Evolutionary conservation across 2,888 invertebrate genomes (phyloP).

Genomic region (Dione juno): DNA sequence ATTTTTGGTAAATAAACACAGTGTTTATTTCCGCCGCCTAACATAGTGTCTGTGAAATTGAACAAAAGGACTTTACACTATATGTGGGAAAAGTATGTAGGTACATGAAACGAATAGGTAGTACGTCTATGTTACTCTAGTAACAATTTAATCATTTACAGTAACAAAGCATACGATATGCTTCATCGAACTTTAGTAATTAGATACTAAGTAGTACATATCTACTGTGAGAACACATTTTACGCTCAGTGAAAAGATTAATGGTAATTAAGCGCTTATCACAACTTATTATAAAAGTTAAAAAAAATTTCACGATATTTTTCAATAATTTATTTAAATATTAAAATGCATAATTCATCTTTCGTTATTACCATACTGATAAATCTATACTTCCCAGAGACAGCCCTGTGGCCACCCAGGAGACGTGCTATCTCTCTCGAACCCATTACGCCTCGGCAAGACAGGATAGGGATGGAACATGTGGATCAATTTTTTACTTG

Average conservation of each 20-base stretch:
- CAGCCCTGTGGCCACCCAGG: constrained; percentile 64
- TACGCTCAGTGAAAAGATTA: neutral
- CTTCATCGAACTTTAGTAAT: neutral
- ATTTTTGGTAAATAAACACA: too few species aligned
- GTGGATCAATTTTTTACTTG: constrained; percentile 55
- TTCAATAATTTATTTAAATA: constrained; percentile 2
- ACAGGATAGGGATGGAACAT: constrained; percentile 52
- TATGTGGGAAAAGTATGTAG: neutral
- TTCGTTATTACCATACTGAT: constrained; percentile 14
- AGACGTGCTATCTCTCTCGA: constrained; percentile 52
- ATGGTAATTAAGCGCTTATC: neutral
- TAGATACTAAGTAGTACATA: neutral
- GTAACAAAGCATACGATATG: neutral
- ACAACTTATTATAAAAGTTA: neutral
- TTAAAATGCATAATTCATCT: constrained; percentile 19
- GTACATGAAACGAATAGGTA: neutral
- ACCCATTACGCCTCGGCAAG: constrained; percentile 55
- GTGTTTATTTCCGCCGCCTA: too few species aligned
- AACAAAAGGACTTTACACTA: too few species aligned
- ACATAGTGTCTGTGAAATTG: too few species aligned
- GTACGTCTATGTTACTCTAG: neutral
- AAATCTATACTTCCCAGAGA: constrained; percentile 19
- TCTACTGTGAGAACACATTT: neutral
- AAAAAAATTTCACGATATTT: neutral
- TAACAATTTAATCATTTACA: neutral